A percentile compares a stretch with the other conserved stretches of the same genome.
Conservation (phyloP, 2,113 vertebrate genomes). For the Natator depressus region DNA sequence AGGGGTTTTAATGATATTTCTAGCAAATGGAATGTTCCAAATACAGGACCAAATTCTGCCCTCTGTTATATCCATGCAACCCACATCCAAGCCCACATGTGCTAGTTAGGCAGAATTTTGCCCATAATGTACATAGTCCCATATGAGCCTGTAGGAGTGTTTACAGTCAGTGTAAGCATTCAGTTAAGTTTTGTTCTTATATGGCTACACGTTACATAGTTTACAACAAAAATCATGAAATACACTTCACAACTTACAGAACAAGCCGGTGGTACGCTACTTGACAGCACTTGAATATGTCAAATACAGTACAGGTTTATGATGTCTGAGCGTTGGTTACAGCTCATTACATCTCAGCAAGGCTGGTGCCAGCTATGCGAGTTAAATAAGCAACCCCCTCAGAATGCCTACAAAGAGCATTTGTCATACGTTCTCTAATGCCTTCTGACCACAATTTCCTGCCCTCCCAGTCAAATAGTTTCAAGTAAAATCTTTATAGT, state of each 20-base stretch:
- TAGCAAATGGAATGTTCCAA: neutral
- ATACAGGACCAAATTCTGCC: neutral
- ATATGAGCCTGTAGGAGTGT: neutral
- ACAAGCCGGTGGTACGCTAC: neutral
- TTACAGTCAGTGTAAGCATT: neutral
- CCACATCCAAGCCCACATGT: neutral
- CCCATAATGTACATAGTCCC: neutral
- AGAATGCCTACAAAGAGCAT: neutral
- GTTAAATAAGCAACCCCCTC: neutral
- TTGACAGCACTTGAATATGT: neutral
- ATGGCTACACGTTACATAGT: neutral
- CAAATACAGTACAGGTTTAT: neutral
- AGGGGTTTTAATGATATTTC: neutral
- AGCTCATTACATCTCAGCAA: accelerated
- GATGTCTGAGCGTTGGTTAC: neutral
- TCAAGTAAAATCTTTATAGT: neutral
- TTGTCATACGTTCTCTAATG: neutral
- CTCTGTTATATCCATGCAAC: no score
- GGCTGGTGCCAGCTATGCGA: neutral
- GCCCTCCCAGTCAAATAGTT: neutral
- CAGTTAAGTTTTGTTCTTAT: neutral
- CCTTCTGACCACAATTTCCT: conserved; percentile 49
- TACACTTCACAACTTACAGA: neutral
- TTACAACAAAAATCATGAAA: neutral
- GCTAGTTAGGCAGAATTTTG: neutral